A percentile compares a stretch with the other conserved stretches of the same genome.
Evolutionary conservation across 2,113 vertebrate genomes (phyloP).

Genomic region (Oxyruncus cristatus): DNA sequence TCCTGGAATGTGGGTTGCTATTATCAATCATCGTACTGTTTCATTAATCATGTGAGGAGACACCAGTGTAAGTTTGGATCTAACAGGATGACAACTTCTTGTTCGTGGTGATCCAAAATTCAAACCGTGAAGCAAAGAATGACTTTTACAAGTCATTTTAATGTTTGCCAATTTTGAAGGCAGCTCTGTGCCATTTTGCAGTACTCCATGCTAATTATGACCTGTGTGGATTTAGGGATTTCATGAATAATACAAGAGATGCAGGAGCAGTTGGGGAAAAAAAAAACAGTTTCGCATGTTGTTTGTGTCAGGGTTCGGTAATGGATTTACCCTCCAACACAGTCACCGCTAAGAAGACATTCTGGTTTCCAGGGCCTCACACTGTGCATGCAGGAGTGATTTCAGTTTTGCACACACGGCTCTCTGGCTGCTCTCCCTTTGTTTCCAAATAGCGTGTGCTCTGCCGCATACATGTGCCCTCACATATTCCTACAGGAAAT

Average conservation of each 20-base stretch:
- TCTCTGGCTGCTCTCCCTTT: constrained; percentile 33
- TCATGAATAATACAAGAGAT: constrained; percentile 24
- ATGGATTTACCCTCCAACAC: not conserved
- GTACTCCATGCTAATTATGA: constrained; percentile 5
- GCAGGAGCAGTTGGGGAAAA: not conserved
- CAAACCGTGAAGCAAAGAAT: not conserved
- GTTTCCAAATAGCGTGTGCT: not conserved
- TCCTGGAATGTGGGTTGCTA: constrained; percentile 54
- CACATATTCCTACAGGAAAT: not conserved
- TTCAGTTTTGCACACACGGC: not conserved
- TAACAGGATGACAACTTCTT: constrained; percentile 10
- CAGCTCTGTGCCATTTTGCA: constrained; percentile 14
- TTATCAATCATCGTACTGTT: constrained; percentile 36
- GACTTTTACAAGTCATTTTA: constrained; percentile 34
- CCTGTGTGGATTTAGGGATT: constrained; percentile 9
- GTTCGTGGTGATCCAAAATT: not conserved
- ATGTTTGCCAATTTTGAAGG: constrained; percentile 33
- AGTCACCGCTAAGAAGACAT: constrained; percentile 33
- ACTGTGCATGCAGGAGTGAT: constrained; percentile 23
- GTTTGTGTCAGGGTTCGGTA: constrained; percentile 39
- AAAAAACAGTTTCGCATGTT: not conserved
- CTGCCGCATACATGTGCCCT: not conserved
- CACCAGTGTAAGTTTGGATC: not conserved
- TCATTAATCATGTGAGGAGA: constrained; percentile 34
- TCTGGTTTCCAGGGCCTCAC: constrained; percentile 45